Evolutionary conservation across 2,113 vertebrate genomes (phyloP), one percentile per base, ranked within the genome.

Genomic region (Cyphomyrus plagiostoma): DNA sequence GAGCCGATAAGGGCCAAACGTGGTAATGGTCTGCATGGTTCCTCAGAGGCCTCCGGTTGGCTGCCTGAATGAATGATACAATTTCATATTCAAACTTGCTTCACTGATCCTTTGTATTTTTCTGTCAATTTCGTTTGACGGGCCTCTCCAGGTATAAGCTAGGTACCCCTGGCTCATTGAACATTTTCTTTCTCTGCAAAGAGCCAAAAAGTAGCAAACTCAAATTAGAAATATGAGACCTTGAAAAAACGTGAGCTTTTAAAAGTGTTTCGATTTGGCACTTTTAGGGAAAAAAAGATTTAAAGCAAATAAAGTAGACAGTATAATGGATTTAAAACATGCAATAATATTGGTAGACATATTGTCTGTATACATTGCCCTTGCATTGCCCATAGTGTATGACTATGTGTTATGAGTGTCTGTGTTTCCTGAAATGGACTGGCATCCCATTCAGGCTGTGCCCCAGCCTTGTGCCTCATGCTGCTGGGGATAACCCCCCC

Each of bases 81-180:
- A 50, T 86, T 86, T 86, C 84, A 86, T 86, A 86, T 50, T 50
- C 84, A 50, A 50, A 50, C 46, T 26, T 50, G 84, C n/a, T 50
- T 86, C 84, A 86, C 84, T 86, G 84, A 49, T 86, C 48, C 84
- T 26, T 30, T 26, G 8, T 52, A 52, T 26, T 30, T 86, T 48
- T 52, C 84, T 50, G 82, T 84, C 82, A 84, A n/a, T 84, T 84
- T 52, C 4, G 13, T 23, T 52, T 86, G 48, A 86, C 26, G 13
- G 84, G n/a, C 46, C 84, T 26, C 17, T 10, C 48, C 48, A 7
- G 6, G 84, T 52, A 50, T 52, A 48, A 52, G 84, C 13, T 48
- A 30, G 62, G 62, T 30, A 70, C 4, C 62, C 10, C 62, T 30
- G n/a, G 62, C 62, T 70, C n/a, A 26, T 70, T 70, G 62, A 70